These are phyloP conservation scores for Drosophila anomelani DNA, from an alignment of 2,888 invertebrate species.

Conservation along the genomic window DNA sequence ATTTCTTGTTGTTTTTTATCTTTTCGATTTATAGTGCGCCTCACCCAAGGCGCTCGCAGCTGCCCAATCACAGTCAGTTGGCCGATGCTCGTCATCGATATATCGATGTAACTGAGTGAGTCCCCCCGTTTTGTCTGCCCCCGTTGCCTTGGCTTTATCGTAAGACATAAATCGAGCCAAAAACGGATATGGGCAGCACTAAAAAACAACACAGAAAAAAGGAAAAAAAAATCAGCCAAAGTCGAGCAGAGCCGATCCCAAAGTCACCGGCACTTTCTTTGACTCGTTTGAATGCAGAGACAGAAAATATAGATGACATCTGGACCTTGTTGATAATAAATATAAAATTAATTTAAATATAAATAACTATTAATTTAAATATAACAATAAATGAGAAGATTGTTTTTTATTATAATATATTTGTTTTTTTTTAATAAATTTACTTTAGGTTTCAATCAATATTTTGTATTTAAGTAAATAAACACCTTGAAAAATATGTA, in stretches of 20 bases:
- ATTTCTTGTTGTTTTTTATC: slow-evolving; percentile 52
- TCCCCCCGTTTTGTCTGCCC: slow-evolving; percentile 24
- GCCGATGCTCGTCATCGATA: slow-evolving; percentile 36
- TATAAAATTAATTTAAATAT: not conserved
- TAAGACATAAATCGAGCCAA: slow-evolving; percentile 75
- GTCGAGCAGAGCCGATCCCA: slow-evolving; percentile 54
- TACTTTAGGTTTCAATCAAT: too few relatives aligned
- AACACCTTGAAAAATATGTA: not conserved
- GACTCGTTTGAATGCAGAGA: slow-evolving; percentile 50
- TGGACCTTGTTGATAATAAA: too few relatives aligned
- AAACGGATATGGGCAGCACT: slow-evolving; percentile 75
- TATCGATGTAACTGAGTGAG: slow-evolving; percentile 64
- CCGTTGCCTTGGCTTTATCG: slow-evolving; percentile 58
- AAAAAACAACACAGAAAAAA: slow-evolving; percentile 48
- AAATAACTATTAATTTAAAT: not conserved
- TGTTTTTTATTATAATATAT: not conserved
- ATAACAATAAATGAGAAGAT: not conserved
- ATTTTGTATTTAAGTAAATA: not conserved
- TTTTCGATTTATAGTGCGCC: slow-evolving; percentile 66
- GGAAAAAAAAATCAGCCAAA: slow-evolving; percentile 44
- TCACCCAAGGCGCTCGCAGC: slow-evolving; percentile 53
- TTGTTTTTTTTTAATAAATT: not conserved
- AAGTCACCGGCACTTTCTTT: slow-evolving; percentile 67
- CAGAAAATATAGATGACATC: not conserved
- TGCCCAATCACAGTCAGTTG: slow-evolving; percentile 42